Percentiles rank a stretch among this genome's conserved stretches.
Evolutionary conservation across 2,888 invertebrate species (phyloP).

Genomic region (Polia nebulosa): DNA sequence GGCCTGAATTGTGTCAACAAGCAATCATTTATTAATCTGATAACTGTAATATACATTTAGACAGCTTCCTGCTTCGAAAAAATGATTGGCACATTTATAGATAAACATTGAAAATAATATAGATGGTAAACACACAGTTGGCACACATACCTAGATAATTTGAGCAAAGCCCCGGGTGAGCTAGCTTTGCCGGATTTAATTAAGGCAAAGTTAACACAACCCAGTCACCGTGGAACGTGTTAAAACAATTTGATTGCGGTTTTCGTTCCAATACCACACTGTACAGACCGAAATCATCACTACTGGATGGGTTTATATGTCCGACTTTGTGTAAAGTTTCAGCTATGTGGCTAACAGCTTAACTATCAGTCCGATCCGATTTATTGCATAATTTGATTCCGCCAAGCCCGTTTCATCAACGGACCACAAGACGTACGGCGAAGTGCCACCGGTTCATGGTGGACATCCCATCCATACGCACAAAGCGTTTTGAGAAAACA

Average conservation of each 20-base stretch:
- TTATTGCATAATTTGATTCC: too few species aligned
- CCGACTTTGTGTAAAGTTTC: neutral
- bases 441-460: too few species aligned
- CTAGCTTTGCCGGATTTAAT: constrained; percentile 48
- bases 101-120: constrained; percentile 28
- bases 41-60: constrained; percentile 63
- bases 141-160: constrained; percentile 10
- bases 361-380: too few species aligned
- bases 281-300: constrained; percentile 7
- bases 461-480: too few species aligned
- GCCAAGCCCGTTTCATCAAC: too few species aligned
- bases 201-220: constrained; percentile 53
- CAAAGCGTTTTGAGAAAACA: too few species aligned
- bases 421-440: too few species aligned
- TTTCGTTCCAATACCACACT: constrained; percentile 31
- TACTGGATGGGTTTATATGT: constrained; percentile 6
- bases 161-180: constrained; percentile 7
- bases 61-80: constrained; percentile 44
- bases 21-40: constrained; percentile 65
- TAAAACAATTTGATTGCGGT: constrained; percentile 58
- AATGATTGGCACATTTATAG: constrained; percentile 40
- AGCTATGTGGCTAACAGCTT: neutral
- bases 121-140: constrained; percentile 10
- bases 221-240: constrained; percentile 44
- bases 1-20: constrained; percentile 60